Percentiles rank a stretch among this genome's conserved stretches.
Evolutionary conservation across 1,140 invertebrate genomes (phyloP).

Genomic region (Bilobella aurantiaca): DNA sequence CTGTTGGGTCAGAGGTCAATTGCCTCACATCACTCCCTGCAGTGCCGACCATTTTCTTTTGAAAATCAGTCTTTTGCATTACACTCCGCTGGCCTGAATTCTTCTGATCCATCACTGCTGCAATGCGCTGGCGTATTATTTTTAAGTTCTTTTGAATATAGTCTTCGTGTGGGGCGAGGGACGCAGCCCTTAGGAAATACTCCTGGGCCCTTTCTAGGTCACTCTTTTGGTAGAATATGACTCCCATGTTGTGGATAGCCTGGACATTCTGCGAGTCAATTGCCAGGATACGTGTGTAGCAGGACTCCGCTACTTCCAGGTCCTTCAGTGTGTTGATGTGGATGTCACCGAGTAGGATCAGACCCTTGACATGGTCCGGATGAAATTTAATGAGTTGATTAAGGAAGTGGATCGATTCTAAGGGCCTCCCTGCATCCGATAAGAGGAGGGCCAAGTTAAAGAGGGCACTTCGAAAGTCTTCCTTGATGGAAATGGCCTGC

Average conservation of each 20-base stretch:
- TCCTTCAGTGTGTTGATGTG: conserved; percentile 94
- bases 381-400: conserved; percentile 83
- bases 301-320: conserved; percentile 79
- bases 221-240: conserved; percentile 84
- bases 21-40: not conserved
- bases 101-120: conserved; percentile 24
- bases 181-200: conserved; percentile 67
- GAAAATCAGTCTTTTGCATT: conserved; percentile 20
- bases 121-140: conserved; percentile 65
- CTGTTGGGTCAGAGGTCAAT: not conserved
- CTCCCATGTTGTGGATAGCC: conserved; percentile 89
- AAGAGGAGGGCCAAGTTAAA: conserved; percentile 88
- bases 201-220: conserved; percentile 67
- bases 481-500: conserved; percentile 60
- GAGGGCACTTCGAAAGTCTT: conserved; percentile 52
- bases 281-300: conserved; percentile 75
- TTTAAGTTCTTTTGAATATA: conserved; percentile 80
- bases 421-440: conserved; percentile 71
- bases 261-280: conserved; percentile 85
- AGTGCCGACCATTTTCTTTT: not conserved
- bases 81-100: conserved; percentile 13
- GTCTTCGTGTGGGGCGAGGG: conserved; percentile 71
- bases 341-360: conserved; percentile 89
- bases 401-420: conserved; percentile 85
- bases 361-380: conserved; percentile 86